These are phyloP conservation scores for Cathartes aura DNA, from an alignment of 2,113 vertebrate genomes.

Conservation along the genomic window DNA sequence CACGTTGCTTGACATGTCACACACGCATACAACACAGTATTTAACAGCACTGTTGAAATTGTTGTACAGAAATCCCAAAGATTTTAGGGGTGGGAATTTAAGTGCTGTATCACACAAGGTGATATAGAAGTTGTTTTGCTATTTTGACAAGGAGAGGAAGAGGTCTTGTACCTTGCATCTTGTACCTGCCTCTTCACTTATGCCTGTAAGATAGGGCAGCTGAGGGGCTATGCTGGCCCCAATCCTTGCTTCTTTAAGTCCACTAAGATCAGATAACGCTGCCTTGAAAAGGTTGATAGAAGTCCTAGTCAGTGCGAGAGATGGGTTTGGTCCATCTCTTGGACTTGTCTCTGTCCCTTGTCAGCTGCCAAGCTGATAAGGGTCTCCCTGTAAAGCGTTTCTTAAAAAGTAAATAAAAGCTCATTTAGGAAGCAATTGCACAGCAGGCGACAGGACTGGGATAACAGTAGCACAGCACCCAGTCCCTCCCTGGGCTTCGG, in stretches of 20 bases:
- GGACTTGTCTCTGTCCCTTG: background rate
- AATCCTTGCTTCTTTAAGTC: background rate
- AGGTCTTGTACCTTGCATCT: background rate
- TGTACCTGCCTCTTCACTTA: background rate
- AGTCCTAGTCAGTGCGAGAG: background rate
- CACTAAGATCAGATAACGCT: background rate
- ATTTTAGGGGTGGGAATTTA: background rate
- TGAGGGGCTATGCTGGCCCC: background rate
- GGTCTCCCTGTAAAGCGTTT: background rate
- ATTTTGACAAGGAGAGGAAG: background rate
- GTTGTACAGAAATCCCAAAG: background rate
- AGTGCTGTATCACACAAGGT: background rate
- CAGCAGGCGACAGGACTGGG: background rate
- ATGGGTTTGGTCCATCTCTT: background rate
- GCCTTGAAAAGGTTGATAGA: background rate
- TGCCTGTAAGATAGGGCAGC: background rate
- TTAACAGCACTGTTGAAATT: background rate
- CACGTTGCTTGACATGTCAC: fast-evolving
- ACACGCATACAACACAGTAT: background rate
- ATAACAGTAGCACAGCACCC: fast-evolving
- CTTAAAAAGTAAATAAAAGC: background rate
- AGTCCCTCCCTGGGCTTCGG: background rate
- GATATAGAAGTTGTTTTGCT: background rate
- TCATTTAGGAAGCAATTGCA: background rate
- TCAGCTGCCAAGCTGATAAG: background rate